Conservation (phyloP, 2,113 vertebrate genomes). For the Pelecanoides urinatrix region DNA sequence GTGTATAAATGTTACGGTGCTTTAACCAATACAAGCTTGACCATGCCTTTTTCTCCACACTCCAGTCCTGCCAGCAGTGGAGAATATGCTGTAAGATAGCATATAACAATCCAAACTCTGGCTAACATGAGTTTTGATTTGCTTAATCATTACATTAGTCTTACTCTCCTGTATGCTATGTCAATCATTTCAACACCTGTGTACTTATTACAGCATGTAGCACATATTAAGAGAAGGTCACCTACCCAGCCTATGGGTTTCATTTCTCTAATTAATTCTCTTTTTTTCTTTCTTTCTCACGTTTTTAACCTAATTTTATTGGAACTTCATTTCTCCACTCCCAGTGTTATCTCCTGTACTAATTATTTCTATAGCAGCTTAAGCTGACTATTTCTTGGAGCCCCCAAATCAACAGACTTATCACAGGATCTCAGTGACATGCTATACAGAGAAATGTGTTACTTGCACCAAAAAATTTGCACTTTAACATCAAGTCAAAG, state of each 20-base stretch:
- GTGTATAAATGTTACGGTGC: background rate
- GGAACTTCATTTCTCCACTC: background rate
- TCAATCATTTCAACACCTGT: background rate
- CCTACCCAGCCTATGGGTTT: background rate
- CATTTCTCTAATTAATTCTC: background rate
- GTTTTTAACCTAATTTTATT: background rate
- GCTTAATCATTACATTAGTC: background rate
- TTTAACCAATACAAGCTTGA: background rate
- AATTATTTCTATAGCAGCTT: background rate
- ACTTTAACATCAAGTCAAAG: background rate
- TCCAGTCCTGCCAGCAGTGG: background rate
- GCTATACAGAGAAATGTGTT: background rate
- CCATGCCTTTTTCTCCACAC: background rate
- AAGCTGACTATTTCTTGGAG: background rate
- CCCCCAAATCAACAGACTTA: background rate
- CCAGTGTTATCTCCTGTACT: background rate
- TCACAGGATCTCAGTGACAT: background rate
- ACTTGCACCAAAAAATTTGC: background rate
- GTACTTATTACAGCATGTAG: background rate
- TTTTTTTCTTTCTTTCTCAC: background rate
- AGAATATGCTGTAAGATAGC: background rate
- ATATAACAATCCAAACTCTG: background rate
- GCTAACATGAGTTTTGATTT: background rate
- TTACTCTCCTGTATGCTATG: background rate
- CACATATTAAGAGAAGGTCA: background rate